Evolutionary conservation across 2,888 invertebrate species (phyloP), one percentile per base, ranked within the genome.

Genomic region (Parelbella ahira): DNA sequence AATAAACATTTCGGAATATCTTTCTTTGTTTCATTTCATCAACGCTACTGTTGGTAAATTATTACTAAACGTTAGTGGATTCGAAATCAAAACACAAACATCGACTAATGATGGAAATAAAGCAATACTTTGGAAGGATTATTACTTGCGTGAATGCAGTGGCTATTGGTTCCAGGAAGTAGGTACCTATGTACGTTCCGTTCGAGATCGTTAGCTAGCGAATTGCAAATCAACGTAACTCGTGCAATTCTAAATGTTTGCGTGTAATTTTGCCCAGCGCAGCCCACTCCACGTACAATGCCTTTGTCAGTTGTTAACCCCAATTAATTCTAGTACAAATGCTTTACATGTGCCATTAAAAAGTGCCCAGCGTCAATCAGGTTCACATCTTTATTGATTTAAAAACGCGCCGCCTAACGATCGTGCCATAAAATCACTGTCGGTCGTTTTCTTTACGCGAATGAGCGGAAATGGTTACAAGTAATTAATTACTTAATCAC

Each of bases 171-270:
- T 42, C 19, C 44, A 48, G 45, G 45, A 50, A 44, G 29, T 36
- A n/a, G n/a, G n/a, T n/a, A n/a, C n/a, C n/a, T n/a, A n/a, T 13
- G 32, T 27, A 27, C 32, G 21, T 29, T 34, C 8, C 32, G 25
- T 11, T 25, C 5, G 28, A 27, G 21, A 12, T 39, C 3, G 24
- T 21, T 25, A 6, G 21, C 41, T 9, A 46, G 37, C 44, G 53
- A 50, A 49, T 45, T 56, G 52, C 58, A 59, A 59, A 59, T 59
- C 52, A 46, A 30, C 53, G 46, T 54, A 54, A 54, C 54, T 57
- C 54, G 50, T 29, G 44, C 50, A 37, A 51, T 56, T 58, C 61
- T 51, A 50, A 60, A 63, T 53, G 53, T 60, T 56, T 56, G n/a
- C n/a, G n/a, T n/a, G n/a, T n/a, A n/a, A n/a, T n/a, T n/a, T n/a